phyloP scores from a whole-genome alignment of 1,140 invertebrate species.

The Akabosia matsudoensis region DNA sequence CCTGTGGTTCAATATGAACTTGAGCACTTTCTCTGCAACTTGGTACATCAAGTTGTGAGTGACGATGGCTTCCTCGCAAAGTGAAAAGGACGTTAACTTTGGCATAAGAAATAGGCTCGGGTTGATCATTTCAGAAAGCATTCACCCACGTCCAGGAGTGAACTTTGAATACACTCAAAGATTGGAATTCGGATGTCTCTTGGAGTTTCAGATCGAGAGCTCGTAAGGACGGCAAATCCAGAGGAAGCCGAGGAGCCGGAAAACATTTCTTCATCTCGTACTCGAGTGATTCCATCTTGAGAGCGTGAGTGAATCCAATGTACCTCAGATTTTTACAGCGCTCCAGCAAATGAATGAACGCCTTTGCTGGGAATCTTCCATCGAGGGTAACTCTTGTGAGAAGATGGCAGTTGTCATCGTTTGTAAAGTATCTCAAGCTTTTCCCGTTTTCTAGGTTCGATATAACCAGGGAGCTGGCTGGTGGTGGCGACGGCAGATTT shows the following conservation, averaged over 20 bases:
- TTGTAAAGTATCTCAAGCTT: not conserved
- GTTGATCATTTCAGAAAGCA: not conserved
- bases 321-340: not conserved
- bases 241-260: not conserved
- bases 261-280: not conserved
- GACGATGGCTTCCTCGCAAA: not conserved
- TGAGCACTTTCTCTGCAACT: slow-evolving; percentile 6
- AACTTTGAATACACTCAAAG: not conserved
- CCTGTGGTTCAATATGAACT: not conserved
- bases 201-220: not conserved
- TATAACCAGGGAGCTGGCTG: not conserved
- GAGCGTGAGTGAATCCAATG: not conserved
- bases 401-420: not conserved
- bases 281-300: not conserved
- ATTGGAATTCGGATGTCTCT: not conserved
- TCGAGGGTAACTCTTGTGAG: not conserved
- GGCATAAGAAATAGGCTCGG: not conserved
- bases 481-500: not conserved
- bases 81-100: not conserved
- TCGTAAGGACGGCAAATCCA: not conserved
- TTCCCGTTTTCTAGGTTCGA: not conserved
- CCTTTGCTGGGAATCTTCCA: not conserved
- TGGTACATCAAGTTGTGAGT: not conserved
- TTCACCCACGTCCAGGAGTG: slow-evolving; percentile 3
- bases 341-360: not conserved